Base-by-base conservation (phyloP, 53 echinoderm and acorn worm genomes). In the Luidia sarsii region DNA sequence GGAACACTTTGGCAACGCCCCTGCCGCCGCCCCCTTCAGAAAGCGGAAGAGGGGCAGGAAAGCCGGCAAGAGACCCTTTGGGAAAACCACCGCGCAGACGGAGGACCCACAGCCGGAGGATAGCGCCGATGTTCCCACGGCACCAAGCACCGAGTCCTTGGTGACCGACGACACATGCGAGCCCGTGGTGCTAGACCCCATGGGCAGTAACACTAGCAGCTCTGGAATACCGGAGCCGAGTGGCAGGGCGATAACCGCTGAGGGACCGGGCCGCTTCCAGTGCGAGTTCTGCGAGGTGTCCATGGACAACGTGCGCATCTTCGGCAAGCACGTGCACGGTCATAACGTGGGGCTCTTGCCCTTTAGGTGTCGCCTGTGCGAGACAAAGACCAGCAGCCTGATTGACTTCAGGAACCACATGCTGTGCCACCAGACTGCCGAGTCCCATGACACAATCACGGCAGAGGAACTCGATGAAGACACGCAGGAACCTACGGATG, bases 221-320 rank as follows among this genome's bases (percentile, higher is more conserved):
- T n/a, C n/a, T n/a, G n/a, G n/a, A n/a, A n/a, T n/a, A n/a, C 41
- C 41, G 11, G 41, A 41, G 11, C 6, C 6, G 6, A 41, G 6
- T 11, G 11, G 11, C 41, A 6, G 41, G 6, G 6, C 6, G 11
- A 6, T 11, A 41, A 41, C 41, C 6, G 6, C 41, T 7, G 11
- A 6, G 11, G 6, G 6, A 7, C 6, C 6, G 6, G 41, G 6
- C 41, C 41, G 6, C 6, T 11, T 7, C 41, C 41, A 41, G 41
- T 74, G 60, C 45, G 77, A 77, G 15, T 77, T 77, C 59, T 77
- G 77, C 38, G 46, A 32, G 8, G n/a, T 45, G 15, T 56, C 60
- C 16, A 43, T 59, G 29, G 46, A n/a, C 14, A 30, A 37, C 13
- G 13, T 41, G 15, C 7, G 43, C 6, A 30, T 38, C 7, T 45